Evolutionary conservation across 2,113 vertebrate genomes (phyloP), one percentile per base, ranked within the genome.

Genomic region (Bagarius yarrelli): DNA sequence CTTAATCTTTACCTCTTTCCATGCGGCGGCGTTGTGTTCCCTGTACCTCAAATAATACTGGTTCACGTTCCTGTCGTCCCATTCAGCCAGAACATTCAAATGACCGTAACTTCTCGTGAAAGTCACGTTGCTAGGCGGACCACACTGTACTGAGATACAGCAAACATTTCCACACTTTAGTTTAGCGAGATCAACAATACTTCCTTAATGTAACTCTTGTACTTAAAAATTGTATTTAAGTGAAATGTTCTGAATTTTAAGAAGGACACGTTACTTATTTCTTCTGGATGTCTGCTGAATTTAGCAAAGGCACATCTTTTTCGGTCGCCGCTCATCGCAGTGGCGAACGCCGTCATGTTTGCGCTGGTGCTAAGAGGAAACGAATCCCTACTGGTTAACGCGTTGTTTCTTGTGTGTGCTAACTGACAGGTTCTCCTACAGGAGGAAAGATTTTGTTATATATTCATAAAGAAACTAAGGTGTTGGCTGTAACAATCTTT

Each of bases 101-200:
- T 34, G 63, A 12, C 89, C 88, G 18, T 79, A 76, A 12, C 23
- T 40, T 30, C 92, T 85, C 3, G 71, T 70, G 70, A 91, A 90
- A 57, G 9, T 16, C 19, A 81, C 88, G 0, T 8, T 8, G 9
- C 0, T 0, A 0, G 89, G 89, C 63, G 90, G 89, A 34, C 34
- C 85, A 73, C 93, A 94, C 21, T 79, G 83, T 11, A 80, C 93
- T 94, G 82, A 70, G 87, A 88, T 15, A 27, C 53, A 72, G 56
- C 12, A 50, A 59, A 47, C 30, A 72, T n/a, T 57, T 18, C 2
- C 2, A 30, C 16, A 32, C 60, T 63, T 2, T 1, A 18, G 4
- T 44, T 16, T 23, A 69, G n/a, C n/a, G n/a, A n/a, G n/a, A n/a
- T n/a, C n/a, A n/a, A n/a, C n/a, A n/a, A n/a, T n/a, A n/a, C n/a